phyloP scores from a whole-genome alignment of 30 jellyfish, hydroid and myxozoan genomes.

The Rhopilema esculentum region DNA sequence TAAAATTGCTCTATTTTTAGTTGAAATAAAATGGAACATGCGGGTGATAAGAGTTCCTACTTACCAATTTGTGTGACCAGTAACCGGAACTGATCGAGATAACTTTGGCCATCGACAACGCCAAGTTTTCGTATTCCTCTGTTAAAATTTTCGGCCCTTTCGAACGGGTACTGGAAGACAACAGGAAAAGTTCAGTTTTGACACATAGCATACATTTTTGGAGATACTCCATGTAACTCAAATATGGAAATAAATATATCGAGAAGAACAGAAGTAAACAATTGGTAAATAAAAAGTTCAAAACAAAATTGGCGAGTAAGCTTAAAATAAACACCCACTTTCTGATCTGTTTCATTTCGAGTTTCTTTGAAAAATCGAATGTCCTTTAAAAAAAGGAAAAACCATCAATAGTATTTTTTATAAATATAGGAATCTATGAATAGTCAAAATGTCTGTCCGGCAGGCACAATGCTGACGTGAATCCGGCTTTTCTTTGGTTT shows the following conservation, averaged over 20 bases:
- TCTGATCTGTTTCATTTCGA: slow-evolving; percentile 90
- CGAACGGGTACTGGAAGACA: slow-evolving; percentile 94
- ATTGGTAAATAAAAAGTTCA: background rate
- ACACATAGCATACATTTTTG: background rate
- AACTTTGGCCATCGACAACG: slow-evolving; percentile 90
- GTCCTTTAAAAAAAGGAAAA: slow-evolving; percentile 56
- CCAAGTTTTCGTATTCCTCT: slow-evolving; percentile 97
- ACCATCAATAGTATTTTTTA: background rate
- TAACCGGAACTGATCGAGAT: slow-evolving; percentile 91
- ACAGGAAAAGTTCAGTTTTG: background rate
- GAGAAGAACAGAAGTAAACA: slow-evolving; percentile 25
- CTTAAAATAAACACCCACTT: slow-evolving; percentile 49
- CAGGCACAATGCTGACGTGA: background rate
- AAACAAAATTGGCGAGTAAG: too few relatives aligned
- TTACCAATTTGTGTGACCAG: slow-evolving; percentile 91
- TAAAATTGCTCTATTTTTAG: too few relatives aligned
- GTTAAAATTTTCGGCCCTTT: slow-evolving; percentile 96
- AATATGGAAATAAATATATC: background rate
- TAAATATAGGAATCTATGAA: too few relatives aligned
- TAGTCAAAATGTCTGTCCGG: too few relatives aligned
- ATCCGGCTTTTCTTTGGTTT: too few relatives aligned
- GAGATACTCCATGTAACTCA: background rate
- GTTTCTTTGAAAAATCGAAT: slow-evolving; percentile 88
- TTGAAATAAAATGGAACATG: too few relatives aligned
- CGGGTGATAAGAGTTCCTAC: background rate